Conservation (phyloP, 2,888 invertebrate genomes). For the Polyploca ridens region DNA sequence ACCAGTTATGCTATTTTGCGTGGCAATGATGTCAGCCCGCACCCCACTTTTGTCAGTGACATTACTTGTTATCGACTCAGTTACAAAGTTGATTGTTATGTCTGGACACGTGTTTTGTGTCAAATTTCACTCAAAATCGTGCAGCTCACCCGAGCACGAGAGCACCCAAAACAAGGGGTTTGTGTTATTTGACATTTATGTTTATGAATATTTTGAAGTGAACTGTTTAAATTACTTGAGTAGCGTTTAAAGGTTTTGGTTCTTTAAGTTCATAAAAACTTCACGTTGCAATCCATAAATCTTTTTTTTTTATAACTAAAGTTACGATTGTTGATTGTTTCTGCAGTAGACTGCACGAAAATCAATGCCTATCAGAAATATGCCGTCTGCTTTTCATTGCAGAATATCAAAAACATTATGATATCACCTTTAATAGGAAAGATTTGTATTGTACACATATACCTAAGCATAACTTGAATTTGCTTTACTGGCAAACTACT, state of each 20-base stretch:
- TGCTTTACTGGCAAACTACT: no score
- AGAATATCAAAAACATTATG: no score
- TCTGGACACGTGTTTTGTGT: slow-evolving; percentile 41
- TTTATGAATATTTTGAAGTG: background rate
- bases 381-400: no score
- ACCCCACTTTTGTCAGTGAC: background rate
- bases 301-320: no score
- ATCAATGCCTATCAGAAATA: no score
- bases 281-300: background rate
- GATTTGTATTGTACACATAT: no score
- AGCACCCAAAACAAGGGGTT: background rate
- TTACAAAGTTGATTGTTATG: slow-evolving; percentile 12
- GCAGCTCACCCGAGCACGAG: no score
- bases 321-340: no score
- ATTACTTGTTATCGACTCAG: background rate
- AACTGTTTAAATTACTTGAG: background rate
- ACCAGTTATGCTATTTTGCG: background rate
- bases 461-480: no score
- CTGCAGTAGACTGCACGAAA: no score
- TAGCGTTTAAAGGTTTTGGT: background rate
- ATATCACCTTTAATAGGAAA: no score
- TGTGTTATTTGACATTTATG: background rate
- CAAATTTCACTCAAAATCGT: slow-evolving; percentile 33
- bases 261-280: background rate
- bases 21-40: background rate